phyloP scores from a whole-genome alignment of 1,140 invertebrate genomes.

The Andricus grossulariae region DNA sequence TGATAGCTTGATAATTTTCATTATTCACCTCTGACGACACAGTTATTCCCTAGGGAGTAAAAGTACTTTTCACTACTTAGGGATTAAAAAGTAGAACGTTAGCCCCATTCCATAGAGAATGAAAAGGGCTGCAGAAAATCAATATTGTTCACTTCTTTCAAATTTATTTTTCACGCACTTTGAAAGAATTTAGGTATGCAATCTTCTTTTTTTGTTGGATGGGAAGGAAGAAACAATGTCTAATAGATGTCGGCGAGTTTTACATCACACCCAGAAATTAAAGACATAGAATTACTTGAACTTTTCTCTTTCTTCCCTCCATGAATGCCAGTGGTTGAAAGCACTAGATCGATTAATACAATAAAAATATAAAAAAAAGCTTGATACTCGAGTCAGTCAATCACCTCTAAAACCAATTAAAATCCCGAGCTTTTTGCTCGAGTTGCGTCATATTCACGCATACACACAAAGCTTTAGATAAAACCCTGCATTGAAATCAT shows the following conservation, averaged over 20 bases:
- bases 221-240: background rate
- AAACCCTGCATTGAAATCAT: background rate
- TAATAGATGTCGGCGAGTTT: background rate
- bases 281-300: background rate
- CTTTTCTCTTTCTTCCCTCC: background rate
- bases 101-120: too few species aligned
- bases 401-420: conserved; percentile 18
- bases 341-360: background rate
- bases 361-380: background rate
- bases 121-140: too few species aligned
- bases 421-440: background rate
- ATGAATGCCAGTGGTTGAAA: background rate
- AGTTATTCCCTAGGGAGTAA: too few species aligned
- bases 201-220: too few species aligned
- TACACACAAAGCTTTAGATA: background rate
- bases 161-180: too few species aligned
- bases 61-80: too few species aligned
- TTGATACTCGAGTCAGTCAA: background rate
- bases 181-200: too few species aligned
- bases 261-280: background rate
- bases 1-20: too few species aligned
- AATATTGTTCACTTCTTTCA: too few species aligned
- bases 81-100: too few species aligned
- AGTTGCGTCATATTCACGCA: background rate
- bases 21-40: too few species aligned